These are phyloP conservation scores for Hippocampus guttulatus DNA, from an alignment of 2,113 vertebrate species.

Conservation along the genomic window DNA sequence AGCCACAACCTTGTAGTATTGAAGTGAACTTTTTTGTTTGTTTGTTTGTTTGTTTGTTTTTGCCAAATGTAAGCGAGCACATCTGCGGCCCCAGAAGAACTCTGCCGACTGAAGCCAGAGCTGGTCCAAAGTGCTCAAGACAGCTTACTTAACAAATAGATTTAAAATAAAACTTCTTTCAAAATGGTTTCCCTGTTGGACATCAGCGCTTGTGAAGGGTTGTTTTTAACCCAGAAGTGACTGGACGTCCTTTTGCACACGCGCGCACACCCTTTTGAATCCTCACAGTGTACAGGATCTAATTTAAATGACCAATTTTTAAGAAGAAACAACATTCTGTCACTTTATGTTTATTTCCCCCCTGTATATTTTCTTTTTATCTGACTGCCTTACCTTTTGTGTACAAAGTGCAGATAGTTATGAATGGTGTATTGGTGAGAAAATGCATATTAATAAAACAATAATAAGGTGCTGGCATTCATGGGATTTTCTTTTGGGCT, in stretches of 20 bases:
- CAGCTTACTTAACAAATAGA: neutral
- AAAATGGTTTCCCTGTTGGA: constrained; percentile 11
- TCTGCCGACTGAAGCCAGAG: constrained; percentile 6
- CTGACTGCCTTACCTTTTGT: constrained; percentile 69
- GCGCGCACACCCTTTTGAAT: constrained; percentile 7
- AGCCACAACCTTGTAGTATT: constrained; percentile 7
- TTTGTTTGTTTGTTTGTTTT: constrained; percentile 2
- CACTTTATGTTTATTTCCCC: constrained; percentile 6
- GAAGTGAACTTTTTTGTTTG: constrained; percentile 2
- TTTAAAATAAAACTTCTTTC: neutral
- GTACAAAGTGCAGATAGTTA: constrained; percentile 69
- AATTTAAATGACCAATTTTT: constrained; percentile 66
- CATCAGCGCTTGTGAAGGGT: constrained; percentile 49
- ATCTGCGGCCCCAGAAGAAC: neutral
- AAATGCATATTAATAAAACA: constrained; percentile 71
- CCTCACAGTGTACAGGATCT: constrained; percentile 51
- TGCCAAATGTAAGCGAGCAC: neutral
- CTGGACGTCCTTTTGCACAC: constrained; percentile 18
- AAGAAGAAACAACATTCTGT: constrained; percentile 41
- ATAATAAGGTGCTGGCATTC: constrained; percentile 49
- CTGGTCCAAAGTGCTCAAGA: neutral
- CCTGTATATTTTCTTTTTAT: constrained; percentile 52
- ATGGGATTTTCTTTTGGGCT: constrained; percentile 39
- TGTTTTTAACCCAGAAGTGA: constrained; percentile 51
- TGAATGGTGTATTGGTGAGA: constrained; percentile 63